phyloP scores from a whole-genome alignment of 2,113 vertebrate species.

The Hemibagrus wyckioides region DNA sequence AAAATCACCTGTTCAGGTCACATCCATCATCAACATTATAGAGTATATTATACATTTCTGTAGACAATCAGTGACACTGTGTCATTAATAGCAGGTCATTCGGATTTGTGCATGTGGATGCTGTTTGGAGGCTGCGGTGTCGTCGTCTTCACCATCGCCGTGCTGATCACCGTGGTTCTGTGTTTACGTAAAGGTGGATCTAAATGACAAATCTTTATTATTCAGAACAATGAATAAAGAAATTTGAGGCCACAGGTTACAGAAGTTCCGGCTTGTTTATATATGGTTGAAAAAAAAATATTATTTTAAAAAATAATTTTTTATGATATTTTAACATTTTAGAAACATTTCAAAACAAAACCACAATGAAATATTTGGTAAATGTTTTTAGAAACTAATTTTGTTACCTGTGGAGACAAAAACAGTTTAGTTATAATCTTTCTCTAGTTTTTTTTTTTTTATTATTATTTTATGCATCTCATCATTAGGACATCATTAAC shows the following conservation, averaged over 20 bases:
- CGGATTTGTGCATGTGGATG: not conserved
- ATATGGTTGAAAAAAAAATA: not conserved
- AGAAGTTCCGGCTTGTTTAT: not conserved
- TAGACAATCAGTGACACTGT: not conserved
- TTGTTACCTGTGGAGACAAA: no score
- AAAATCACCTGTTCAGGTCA: not conserved
- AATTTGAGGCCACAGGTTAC: not conserved
- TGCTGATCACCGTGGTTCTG: not conserved
- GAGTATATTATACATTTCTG: not conserved
- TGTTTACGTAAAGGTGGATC: conserved; percentile 39
- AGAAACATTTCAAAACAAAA: no score
- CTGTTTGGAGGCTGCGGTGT: conserved; percentile 12
- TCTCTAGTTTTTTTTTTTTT: no score
- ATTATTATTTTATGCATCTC: no score
- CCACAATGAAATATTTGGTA: no score
- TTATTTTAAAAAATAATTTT: no score
- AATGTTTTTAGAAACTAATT: no score
- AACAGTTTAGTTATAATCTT: no score
- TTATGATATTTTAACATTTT: no score
- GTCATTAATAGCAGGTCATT: not conserved
- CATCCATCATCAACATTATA: not conserved
- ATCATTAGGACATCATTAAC: no score
- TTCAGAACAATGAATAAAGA: no score
- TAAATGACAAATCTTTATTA: not conserved
- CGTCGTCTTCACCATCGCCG: not conserved